phyloP scores from a whole-genome alignment of 37 sponge, comb jelly and placozoan genomes.

The Lycopodina hypogea region DNA sequence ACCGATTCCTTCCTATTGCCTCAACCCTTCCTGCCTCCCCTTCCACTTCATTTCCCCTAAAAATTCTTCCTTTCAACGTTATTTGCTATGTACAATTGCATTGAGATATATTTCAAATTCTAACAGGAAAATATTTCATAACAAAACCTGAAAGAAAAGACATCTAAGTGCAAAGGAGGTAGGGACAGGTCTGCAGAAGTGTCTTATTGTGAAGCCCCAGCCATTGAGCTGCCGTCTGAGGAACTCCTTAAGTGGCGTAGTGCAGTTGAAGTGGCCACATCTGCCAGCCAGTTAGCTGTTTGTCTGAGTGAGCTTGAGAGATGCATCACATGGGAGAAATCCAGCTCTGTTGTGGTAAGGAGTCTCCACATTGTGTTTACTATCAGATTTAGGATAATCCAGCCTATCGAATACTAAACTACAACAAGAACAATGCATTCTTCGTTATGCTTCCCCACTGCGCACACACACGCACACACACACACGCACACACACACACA shows the following conservation, averaged over 20 bases:
- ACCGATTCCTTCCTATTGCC: background rate
- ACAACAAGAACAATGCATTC: too few species aligned
- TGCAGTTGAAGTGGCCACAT: conserved; percentile 62
- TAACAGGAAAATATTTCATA: conserved; percentile 25
- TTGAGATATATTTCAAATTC: too few species aligned
- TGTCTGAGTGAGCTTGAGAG: conserved; percentile 64
- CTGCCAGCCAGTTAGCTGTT: conserved; percentile 82
- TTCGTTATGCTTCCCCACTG: too few species aligned
- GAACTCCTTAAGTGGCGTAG: conserved; percentile 57
- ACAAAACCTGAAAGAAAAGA: background rate
- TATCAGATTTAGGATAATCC: too few species aligned
- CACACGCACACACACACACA: too few species aligned
- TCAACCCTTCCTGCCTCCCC: too few species aligned
- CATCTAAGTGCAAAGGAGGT: background rate
- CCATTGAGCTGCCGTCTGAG: conserved; percentile 16
- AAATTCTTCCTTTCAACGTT: too few species aligned
- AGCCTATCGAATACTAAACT: too few species aligned
- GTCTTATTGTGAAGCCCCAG: conserved; percentile 2
- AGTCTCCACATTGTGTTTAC: background rate
- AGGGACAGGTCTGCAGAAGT: background rate
- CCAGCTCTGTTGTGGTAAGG: conserved; percentile 81
- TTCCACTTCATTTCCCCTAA: too few species aligned
- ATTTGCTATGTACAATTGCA: too few species aligned
- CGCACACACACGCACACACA: too few species aligned
- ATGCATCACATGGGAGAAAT: conserved; percentile 93